Conservation (phyloP, 2,113 vertebrate genomes). For the Macheiramphus alcinus region DNA sequence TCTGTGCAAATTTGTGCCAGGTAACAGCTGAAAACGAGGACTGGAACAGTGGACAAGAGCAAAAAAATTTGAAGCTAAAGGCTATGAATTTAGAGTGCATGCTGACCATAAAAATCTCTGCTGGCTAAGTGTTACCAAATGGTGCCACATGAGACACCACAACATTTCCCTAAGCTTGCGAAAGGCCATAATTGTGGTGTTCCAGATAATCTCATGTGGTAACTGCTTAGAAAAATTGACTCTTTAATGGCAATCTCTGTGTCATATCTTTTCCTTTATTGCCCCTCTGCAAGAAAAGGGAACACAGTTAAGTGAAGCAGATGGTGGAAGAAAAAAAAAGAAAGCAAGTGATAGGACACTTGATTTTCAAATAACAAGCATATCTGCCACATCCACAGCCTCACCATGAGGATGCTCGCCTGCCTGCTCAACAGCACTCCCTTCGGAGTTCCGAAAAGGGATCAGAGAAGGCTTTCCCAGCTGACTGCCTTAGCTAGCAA, state of each 20-base stretch:
- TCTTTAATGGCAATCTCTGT: neutral
- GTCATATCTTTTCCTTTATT: neutral
- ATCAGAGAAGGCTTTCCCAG: neutral
- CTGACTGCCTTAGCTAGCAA: neutral
- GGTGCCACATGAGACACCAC: slow-evolving; percentile 49
- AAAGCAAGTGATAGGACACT: neutral
- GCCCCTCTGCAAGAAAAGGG: neutral
- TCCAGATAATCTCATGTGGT: slow-evolving; percentile 38
- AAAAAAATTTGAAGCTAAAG: neutral
- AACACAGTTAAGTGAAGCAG: neutral
- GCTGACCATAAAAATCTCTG: slow-evolving; percentile 28
- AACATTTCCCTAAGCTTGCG: slow-evolving; percentile 36
- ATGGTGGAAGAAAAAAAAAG: neutral
- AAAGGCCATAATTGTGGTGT: slow-evolving; percentile 48
- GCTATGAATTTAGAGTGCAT: neutral
- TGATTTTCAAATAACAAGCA: neutral
- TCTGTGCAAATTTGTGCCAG: neutral
- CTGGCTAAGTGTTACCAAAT: slow-evolving; percentile 52
- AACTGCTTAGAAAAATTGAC: slow-evolving; percentile 13
- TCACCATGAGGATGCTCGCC: neutral
- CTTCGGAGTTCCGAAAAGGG: neutral
- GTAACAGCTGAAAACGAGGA: slow-evolving; percentile 6
- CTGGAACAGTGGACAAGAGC: neutral
- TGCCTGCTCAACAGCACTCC: neutral
- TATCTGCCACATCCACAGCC: neutral